Conservation (phyloP, 2,113 vertebrate species). For the Sander vitreus region DNA sequence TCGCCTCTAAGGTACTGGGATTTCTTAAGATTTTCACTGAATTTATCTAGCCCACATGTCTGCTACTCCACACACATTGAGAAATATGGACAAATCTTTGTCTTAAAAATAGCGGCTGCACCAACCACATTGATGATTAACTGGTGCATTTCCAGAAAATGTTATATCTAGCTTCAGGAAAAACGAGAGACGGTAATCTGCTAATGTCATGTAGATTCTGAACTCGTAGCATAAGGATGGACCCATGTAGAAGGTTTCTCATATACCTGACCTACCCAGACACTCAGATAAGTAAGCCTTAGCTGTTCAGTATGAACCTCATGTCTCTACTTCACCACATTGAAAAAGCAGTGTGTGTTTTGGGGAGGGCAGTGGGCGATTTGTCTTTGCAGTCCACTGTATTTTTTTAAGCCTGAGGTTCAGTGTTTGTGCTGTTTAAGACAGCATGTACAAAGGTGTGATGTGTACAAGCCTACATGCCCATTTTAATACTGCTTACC, state of each 20-base stretch:
- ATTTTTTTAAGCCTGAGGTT: constrained; percentile 9
- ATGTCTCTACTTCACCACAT: neutral
- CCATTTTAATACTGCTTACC: constrained; percentile 36
- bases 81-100: neutral
- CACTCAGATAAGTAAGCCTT: neutral
- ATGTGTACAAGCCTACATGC: constrained; percentile 9
- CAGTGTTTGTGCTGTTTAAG: neutral
- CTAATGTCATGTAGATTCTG: neutral
- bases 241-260: neutral
- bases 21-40: neutral
- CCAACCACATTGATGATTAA: neutral
- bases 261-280: neutral
- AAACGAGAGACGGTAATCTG: neutral
- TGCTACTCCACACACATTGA: neutral
- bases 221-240: neutral
- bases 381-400: neutral
- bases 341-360: constrained; percentile 18
- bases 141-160: neutral
- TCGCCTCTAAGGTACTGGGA: neutral
- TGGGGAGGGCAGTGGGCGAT: constrained; percentile 12
- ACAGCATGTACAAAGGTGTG: neutral
- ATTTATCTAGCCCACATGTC: neutral
- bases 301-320: constrained; percentile 11
- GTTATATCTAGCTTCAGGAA: neutral
- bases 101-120: neutral